A percentile compares a stretch with the other conserved stretches of the same genome.
These are phyloP conservation scores for Drosophila leontia DNA, from an alignment of 1,140 invertebrate genomes.

Conservation along the genomic window DNA sequence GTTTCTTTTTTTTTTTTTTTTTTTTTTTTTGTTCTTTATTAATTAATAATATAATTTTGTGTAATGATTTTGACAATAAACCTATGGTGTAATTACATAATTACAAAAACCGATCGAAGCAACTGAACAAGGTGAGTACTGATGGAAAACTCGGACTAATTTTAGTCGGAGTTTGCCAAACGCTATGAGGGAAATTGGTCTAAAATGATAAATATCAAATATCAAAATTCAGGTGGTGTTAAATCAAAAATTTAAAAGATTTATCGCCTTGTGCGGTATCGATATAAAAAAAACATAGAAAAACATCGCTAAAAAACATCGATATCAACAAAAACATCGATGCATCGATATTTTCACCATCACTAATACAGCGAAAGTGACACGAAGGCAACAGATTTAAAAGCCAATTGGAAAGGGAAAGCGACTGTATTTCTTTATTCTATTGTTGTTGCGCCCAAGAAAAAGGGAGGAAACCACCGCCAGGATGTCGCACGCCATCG, in stretches of 20 bases:
- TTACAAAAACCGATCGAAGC: slow-evolving; percentile 9
- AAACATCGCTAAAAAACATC: no score
- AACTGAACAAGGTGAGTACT: background rate
- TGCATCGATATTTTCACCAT: no score
- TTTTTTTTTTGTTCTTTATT: slow-evolving; percentile 58
- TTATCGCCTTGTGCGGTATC: no score
- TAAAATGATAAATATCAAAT: no score
- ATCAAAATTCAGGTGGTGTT: no score
- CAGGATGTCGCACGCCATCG: slow-evolving; percentile 60
- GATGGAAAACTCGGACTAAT: background rate
- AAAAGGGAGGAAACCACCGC: background rate
- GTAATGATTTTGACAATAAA: slow-evolving; percentile 77
- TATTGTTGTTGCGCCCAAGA: slow-evolving; percentile 6
- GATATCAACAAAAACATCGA: no score
- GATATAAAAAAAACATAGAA: no score
- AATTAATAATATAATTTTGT: slow-evolving; percentile 67
- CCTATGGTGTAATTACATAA: slow-evolving; percentile 74
- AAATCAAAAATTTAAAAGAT: no score
- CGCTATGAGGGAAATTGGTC: no score
- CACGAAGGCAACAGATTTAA: slow-evolving; percentile 61
- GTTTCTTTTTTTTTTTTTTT: slow-evolving; percentile 38
- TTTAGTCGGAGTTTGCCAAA: no score
- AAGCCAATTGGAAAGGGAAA: slow-evolving; percentile 7
- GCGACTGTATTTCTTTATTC: slow-evolving; percentile 17
- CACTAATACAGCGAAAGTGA: slow-evolving; percentile 61